Evolutionary conservation across 2,888 invertebrate species (phyloP).

Genomic region (Agrilus cyanescens): DNA sequence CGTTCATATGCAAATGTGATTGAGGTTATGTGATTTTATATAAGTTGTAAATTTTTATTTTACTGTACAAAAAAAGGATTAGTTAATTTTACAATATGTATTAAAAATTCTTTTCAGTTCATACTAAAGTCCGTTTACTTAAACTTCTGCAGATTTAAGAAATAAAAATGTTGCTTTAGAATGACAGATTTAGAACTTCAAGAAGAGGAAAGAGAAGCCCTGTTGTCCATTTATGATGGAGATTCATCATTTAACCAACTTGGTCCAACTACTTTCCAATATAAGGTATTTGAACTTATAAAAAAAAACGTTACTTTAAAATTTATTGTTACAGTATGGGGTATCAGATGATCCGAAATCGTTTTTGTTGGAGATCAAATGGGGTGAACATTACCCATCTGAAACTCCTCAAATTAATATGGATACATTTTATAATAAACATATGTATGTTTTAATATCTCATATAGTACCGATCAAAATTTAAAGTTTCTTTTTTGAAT

Average conservation of each 20-base stretch:
- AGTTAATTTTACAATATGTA: too few species aligned
- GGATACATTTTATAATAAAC: slow-evolving; percentile 88
- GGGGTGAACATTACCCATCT: slow-evolving; percentile 79
- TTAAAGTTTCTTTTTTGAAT: neutral
- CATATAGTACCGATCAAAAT: neutral
- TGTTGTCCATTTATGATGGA: slow-evolving; percentile 89
- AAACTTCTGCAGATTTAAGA: too few species aligned
- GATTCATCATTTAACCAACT: slow-evolving; percentile 77
- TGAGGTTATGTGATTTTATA: too few species aligned
- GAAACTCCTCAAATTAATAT: slow-evolving; percentile 70
- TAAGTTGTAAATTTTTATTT: too few species aligned
- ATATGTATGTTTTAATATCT: slow-evolving; percentile 56
- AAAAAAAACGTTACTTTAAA: slow-evolving; percentile 7
- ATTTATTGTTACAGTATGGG: slow-evolving; percentile 51
- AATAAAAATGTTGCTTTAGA: too few species aligned
- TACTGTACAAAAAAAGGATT: too few species aligned
- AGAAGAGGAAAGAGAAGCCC: slow-evolving; percentile 80
- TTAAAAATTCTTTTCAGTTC: too few species aligned
- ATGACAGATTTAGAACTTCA: slow-evolving; percentile 59
- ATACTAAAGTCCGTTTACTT: too few species aligned
- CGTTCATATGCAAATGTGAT: too few species aligned
- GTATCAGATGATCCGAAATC: slow-evolving; percentile 68
- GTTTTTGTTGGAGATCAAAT: slow-evolving; percentile 76
- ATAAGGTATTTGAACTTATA: slow-evolving; percentile 54
- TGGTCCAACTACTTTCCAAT: slow-evolving; percentile 70